Conservation (phyloP, 1,140 invertebrate species). For the Octopus sinensis region DNA sequence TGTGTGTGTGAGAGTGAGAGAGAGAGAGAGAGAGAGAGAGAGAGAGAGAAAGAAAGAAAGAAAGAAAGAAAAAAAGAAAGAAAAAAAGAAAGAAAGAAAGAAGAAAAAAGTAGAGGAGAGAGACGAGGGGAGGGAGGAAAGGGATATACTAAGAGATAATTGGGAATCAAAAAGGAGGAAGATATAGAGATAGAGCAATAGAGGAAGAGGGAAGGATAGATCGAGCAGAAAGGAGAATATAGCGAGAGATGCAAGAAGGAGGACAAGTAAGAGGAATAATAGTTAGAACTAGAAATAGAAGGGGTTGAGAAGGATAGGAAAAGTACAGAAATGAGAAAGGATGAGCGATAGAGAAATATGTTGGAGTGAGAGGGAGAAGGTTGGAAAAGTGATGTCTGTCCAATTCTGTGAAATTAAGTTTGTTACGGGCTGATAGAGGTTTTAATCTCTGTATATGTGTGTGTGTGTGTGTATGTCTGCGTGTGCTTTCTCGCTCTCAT, state of each 20-base stretch:
- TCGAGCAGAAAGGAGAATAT: constrained; percentile 7
- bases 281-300: neutral
- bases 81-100: neutral
- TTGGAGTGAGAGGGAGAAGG: no score
- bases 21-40: constrained; percentile 2
- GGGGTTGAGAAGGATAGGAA: neutral
- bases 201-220: constrained; percentile 12
- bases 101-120: neutral
- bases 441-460: no score
- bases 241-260: neutral
- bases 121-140: neutral
- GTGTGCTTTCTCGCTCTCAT: no score
- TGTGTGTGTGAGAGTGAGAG: neutral
- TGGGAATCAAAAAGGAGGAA: neutral
- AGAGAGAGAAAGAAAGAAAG: neutral
- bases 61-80: neutral
- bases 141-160: neutral
- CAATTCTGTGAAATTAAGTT: no score
- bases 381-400: no score
- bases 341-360: no score
- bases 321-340: no score
- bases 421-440: no score
- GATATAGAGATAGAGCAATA: constrained; percentile 14
- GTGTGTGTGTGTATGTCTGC: no score
- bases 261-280: neutral